Conservation (phyloP, 2,113 vertebrate species). For the Arvicanthis niloticus region DNA sequence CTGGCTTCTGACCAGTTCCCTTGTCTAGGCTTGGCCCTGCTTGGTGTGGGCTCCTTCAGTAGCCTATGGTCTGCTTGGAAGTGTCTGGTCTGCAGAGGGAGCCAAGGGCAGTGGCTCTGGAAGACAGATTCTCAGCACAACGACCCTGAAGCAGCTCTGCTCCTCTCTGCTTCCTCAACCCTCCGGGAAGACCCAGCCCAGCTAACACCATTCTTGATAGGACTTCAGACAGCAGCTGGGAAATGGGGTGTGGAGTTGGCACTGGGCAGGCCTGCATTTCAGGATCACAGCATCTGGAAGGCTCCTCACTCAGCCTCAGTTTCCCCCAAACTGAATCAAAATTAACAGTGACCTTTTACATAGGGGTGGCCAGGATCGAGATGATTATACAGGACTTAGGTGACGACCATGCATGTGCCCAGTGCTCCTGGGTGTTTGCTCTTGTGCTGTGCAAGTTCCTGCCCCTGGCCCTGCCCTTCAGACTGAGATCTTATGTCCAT, state of each 20-base stretch:
- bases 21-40: background rate
- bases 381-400: rapidly evolving
- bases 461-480: background rate
- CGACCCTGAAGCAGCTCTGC: background rate
- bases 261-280: background rate
- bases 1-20: background rate
- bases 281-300: background rate
- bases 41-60: background rate
- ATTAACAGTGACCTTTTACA: no score
- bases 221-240: background rate
- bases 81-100: background rate
- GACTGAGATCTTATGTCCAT: background rate
- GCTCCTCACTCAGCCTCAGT: background rate
- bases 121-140: background rate
- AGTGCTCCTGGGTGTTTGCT: background rate
- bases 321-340: background rate
- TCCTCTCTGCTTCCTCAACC: background rate
- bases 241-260: no score
- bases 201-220: background rate
- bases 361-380: rapidly evolving
- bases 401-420: background rate
- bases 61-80: background rate
- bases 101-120: background rate
- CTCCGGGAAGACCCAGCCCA: background rate
- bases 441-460: rapidly evolving